Evolutionary conservation across 2,888 invertebrate genomes (phyloP), one percentile per base, ranked within the genome.

Genomic region (Eupithecia abbreviata): DNA sequence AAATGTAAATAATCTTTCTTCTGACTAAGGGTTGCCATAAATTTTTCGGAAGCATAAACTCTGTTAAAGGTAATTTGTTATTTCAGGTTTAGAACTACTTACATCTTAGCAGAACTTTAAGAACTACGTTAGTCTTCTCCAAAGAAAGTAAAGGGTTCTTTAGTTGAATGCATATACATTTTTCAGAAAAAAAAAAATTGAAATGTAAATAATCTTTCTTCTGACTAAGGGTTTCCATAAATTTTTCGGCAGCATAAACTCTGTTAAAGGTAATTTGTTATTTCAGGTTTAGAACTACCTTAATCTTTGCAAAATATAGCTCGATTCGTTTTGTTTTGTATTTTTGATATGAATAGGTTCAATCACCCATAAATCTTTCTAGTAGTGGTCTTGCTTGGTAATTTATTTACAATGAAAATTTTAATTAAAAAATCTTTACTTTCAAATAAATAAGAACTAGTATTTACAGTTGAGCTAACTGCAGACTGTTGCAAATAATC

Each of bases 81-180:
- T 15, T n/a, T n/a, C 43, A 6, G n/a, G n/a, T 49, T 7, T 43
- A 43, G 43, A 51, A 15, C 4, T 15, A 15, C 5, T n/a, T n/a
- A n/a, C n/a, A n/a, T n/a, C n/a, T n/a, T n/a, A n/a, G n/a, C n/a
- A n/a, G n/a, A n/a, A n/a, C n/a, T n/a, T n/a, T n/a, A 65, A 9
- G 30, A 65, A 69, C 75, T 74, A 70, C 45, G 70, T 47, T 62
- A 5, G 30, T 62, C 12, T 62, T 41, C 41, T 41, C 65, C 65
- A 7, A 3, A n/a, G 55, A 55, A 3, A n/a, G 51, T 9, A n/a
- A n/a, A 55, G 9, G 3, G 15, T 55, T 2, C n/a, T 55, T n/a
- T 55, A 51, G 55, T n/a, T 55, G 2, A 3, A 18, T 4, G 15
- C 15, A 15, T 58, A 0, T 0, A 58, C n/a, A 15, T 18, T 15